Conservation (phyloP, 2,113 vertebrate species). For the Bufo bufo region DNA sequence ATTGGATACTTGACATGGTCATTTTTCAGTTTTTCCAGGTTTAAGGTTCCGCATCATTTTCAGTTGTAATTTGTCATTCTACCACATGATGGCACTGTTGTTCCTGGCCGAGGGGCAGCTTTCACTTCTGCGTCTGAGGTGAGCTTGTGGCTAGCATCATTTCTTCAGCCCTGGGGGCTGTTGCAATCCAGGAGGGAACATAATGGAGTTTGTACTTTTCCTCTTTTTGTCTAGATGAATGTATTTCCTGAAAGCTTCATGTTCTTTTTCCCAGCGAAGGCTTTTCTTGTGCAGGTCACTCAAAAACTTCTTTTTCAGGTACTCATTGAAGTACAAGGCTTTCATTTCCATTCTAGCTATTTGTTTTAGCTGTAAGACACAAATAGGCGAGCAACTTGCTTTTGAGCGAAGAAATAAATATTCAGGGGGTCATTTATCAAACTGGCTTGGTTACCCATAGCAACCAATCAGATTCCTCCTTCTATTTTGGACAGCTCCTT, state of each 20-base stretch:
- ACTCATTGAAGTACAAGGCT: too few species aligned
- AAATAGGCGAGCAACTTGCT: not conserved
- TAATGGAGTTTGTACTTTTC: not conserved
- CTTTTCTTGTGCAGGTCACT: not conserved
- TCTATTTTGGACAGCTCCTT: too few species aligned
- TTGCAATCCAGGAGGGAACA: too few species aligned
- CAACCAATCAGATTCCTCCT: too few species aligned
- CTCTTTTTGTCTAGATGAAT: not conserved
- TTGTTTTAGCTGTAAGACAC: conserved; percentile 8
- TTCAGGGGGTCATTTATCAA: too few species aligned
- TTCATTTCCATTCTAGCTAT: not conserved
- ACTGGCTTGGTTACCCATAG: too few species aligned
- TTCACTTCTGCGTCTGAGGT: not conserved
- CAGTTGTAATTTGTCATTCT: not conserved
- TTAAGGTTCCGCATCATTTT: not conserved
- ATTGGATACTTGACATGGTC: not conserved
- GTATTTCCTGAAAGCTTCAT: not conserved
- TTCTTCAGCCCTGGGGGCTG: not conserved
- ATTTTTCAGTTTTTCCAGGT: not conserved
- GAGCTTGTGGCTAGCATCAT: too few species aligned
- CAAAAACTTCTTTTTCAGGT: not conserved
- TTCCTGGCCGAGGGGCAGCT: not conserved
- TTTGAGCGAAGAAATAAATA: too few species aligned
- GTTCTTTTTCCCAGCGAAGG: conserved; percentile 5
- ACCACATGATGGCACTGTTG: not conserved